Percentiles rank a stretch among this genome's conserved stretches.
These are phyloP conservation scores for Sialis lutaria DNA, from an alignment of 2,888 invertebrate species.

Conservation along the genomic window DNA sequence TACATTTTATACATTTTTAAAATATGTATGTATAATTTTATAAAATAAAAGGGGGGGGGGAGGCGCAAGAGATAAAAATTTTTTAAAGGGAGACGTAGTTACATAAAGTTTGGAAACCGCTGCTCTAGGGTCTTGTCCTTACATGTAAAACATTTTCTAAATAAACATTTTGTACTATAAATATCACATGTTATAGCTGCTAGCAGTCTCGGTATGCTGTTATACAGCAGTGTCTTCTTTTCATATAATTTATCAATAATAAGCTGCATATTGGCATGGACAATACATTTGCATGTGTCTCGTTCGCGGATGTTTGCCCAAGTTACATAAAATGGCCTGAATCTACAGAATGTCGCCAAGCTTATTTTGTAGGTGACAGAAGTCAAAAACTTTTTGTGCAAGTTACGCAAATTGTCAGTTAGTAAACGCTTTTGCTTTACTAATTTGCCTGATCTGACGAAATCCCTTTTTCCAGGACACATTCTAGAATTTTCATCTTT, in stretches of 20 bases:
- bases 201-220: not conserved
- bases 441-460: conserved; percentile 2
- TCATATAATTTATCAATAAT: conserved; percentile 1
- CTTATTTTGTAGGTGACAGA: conserved; percentile 1
- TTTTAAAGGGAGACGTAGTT: no score
- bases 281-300: not conserved
- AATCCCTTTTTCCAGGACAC: conserved; percentile 6
- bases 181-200: conserved; percentile 4
- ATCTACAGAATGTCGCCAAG: conserved; percentile 1
- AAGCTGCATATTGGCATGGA: not conserved
- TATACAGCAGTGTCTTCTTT: not conserved
- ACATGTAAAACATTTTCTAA: conserved; percentile 3
- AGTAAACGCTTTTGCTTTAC: conserved; percentile 6
- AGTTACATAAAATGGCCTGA: conserved; percentile 1
- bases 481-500: conserved; percentile 6
- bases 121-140: conserved; percentile 3
- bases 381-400: conserved; percentile 1
- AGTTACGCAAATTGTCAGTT: conserved; percentile 1
- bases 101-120: no score
- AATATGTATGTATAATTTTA: no score
- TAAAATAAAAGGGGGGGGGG: no score
- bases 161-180: conserved; percentile 4
- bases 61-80: no score
- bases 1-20: no score
- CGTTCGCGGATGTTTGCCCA: not conserved